Evolutionary conservation across 1,140 invertebrate genomes (phyloP).

Genomic region (Branchinecta lindahli): DNA sequence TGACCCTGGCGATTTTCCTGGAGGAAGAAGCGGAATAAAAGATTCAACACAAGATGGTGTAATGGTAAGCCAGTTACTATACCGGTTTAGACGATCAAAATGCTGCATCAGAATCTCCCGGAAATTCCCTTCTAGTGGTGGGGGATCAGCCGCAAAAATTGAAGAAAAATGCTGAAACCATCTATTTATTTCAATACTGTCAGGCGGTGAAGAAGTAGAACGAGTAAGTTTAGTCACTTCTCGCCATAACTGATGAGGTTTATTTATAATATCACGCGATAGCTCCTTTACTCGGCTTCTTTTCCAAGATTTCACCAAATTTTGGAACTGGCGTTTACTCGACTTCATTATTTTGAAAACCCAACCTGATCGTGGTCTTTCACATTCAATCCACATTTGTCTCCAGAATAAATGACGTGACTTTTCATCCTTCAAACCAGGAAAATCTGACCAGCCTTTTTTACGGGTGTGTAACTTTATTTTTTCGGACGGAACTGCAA

Average conservation of each 20-base stretch:
- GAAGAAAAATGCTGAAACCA: conserved; percentile 9
- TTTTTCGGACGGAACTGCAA: conserved; percentile 8
- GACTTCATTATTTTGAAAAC: conserved; percentile 6
- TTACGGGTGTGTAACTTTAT: conserved; percentile 5
- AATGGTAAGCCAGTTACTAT: conserved; percentile 5
- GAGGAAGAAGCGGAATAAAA: conserved; percentile 5
- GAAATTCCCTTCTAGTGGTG: conserved; percentile 5
- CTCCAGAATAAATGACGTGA: conserved; percentile 1
- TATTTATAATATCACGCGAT: no score
- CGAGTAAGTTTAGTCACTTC: no score
- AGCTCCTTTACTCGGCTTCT: no score
- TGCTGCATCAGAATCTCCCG: background rate
- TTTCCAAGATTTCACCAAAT: no score
- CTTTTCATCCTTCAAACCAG: conserved; percentile 4
- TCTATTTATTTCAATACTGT: no score
- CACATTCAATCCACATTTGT: conserved; percentile 8
- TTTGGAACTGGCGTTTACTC: background rate
- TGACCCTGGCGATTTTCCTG: no score
- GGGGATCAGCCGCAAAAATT: background rate
- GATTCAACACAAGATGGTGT: conserved; percentile 8
- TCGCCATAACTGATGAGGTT: no score
- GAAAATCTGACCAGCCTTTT: conserved; percentile 8
- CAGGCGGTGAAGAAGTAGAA: no score
- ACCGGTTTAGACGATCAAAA: conserved; percentile 5
- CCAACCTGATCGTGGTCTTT: background rate